Evolutionary conservation across 1,140 invertebrate genomes (phyloP).

Genomic region (Meloidogyne floridensis): DNA sequence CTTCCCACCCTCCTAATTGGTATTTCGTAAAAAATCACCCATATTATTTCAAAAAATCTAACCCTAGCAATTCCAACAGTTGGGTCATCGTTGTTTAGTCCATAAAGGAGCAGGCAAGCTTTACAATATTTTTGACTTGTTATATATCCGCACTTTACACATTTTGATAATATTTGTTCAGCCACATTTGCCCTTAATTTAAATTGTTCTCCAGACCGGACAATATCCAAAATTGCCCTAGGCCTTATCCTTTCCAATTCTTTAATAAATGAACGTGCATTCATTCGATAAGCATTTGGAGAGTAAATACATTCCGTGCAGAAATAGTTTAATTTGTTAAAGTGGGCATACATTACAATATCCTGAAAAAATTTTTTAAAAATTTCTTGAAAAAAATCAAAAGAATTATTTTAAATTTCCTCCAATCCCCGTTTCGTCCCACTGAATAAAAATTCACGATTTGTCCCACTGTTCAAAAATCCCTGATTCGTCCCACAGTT

Average conservation of each 20-base stretch:
- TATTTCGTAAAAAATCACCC: not conserved
- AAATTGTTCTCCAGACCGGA: conserved; percentile 90
- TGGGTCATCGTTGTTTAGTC: conserved; percentile 72
- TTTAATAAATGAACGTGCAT: conserved; percentile 80
- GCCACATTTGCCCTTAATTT: conserved; percentile 70
- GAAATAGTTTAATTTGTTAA: conserved; percentile 95
- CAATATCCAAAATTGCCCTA: conserved; percentile 87
- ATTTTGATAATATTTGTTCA: conserved; percentile 67
- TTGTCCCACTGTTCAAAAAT: too few relatives aligned
- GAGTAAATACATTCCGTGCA: conserved; percentile 98
- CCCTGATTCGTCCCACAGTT: too few relatives aligned
- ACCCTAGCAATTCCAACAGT: not conserved
- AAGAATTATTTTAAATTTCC: too few relatives aligned
- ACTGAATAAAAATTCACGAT: too few relatives aligned
- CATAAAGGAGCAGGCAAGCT: conserved; percentile 91
- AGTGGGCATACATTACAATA: conserved; percentile 89
- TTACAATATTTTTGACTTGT: conserved; percentile 95
- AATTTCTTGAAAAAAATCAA: not conserved
- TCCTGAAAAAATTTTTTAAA: conserved; percentile 69
- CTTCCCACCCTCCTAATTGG: not conserved
- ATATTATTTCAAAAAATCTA: not conserved
- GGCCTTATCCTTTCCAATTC: conserved; percentile 85
- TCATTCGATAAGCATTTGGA: conserved; percentile 84
- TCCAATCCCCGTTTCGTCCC: too few relatives aligned
- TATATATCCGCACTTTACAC: conserved; percentile 86